phyloP scores from a whole-genome alignment of 2,888 invertebrate genomes.

The Dusona sp. region DNA sequence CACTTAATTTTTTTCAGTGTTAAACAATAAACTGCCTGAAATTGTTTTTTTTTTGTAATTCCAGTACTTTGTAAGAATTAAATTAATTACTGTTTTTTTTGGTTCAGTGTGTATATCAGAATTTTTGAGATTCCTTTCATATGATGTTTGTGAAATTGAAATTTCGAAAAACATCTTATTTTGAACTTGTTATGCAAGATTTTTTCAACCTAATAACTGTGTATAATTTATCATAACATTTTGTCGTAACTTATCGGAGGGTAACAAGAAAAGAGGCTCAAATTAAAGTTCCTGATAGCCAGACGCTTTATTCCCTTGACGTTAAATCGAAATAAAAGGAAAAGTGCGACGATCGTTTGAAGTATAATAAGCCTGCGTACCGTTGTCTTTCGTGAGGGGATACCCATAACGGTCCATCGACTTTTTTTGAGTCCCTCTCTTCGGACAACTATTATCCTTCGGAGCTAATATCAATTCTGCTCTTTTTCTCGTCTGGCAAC shows the following conservation, averaged over 20 bases:
- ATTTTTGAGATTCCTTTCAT: not conserved
- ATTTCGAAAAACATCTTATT: not conserved
- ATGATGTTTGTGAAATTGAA: not conserved
- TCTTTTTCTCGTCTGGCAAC: slow-evolving; percentile 25
- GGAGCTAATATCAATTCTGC: slow-evolving; percentile 36
- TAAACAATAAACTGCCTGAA: not conserved
- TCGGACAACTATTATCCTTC: slow-evolving; percentile 40
- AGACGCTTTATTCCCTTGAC: not conserved
- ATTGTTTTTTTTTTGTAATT: not conserved
- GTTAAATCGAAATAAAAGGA: slow-evolving; percentile 13
- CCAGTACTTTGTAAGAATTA: not conserved
- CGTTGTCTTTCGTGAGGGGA: slow-evolving; percentile 35
- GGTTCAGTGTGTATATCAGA: not conserved
- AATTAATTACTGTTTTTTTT: not conserved
- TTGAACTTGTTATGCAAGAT: not conserved
- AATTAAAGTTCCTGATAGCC: slow-evolving; percentile 6
- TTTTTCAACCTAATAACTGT: not conserved
- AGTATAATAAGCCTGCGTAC: slow-evolving; percentile 54
- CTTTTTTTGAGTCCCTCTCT: slow-evolving; percentile 35
- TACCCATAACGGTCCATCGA: slow-evolving; percentile 58
- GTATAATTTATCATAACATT: no score
- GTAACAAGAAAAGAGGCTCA: not conserved
- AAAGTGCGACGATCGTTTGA: slow-evolving; percentile 12
- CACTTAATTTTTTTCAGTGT: not conserved
- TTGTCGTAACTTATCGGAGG: not conserved